Percentiles rank a stretch among this genome's conserved stretches.
Conservation (phyloP, 2,797 vertebrate species). For the Pangasius mekongensis region DNA sequence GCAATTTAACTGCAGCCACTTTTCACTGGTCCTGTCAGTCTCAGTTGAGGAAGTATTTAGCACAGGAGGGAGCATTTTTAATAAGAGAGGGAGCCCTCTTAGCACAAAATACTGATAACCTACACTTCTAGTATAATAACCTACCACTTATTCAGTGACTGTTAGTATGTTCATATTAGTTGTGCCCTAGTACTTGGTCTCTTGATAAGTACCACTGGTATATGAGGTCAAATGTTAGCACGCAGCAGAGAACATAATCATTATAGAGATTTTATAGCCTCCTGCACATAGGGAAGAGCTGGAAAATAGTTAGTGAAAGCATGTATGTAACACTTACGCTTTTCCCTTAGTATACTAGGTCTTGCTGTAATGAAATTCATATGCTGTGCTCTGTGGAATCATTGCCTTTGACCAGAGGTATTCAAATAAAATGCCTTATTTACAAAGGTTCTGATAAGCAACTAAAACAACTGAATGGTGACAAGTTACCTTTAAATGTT, state of each 20-base stretch:
- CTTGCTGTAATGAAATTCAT: background rate
- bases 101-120: background rate
- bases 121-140: background rate
- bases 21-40: background rate
- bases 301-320: background rate
- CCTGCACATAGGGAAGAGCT: background rate
- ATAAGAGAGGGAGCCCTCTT: background rate
- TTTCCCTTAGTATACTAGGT: background rate
- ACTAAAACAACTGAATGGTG: too few relatives aligned
- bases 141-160: too few relatives aligned
- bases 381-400: background rate
- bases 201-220: too few relatives aligned
- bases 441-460: too few relatives aligned
- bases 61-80: background rate
- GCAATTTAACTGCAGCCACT: conserved; percentile 7
- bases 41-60: background rate
- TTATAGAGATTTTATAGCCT: background rate
- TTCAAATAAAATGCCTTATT: too few relatives aligned
- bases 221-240: background rate
- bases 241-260: background rate
- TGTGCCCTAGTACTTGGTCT: background rate
- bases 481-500: background rate
- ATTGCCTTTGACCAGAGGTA: background rate
- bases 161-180: background rate
- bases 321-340: background rate